Evolutionary conservation across 1,140 invertebrate species (phyloP).

Genomic region (Ephestia elutella): DNA sequence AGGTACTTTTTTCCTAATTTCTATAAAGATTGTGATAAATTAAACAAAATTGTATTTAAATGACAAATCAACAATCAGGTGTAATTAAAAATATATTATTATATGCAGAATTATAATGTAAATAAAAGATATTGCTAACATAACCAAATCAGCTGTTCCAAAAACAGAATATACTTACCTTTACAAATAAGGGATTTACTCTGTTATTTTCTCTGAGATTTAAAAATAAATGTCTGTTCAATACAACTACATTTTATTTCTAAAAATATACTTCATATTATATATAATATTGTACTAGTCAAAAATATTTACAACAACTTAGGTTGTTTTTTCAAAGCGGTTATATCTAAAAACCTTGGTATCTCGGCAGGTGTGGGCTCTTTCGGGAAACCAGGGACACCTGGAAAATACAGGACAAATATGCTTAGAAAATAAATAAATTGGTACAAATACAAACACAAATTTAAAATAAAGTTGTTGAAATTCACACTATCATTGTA

Average conservation of each 20-base stretch:
- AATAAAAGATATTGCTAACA: neutral
- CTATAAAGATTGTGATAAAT: constrained; percentile 7
- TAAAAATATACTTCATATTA: constrained; percentile 8
- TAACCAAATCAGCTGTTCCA: constrained; percentile 15
- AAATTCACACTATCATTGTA: no score
- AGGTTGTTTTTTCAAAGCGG: constrained; percentile 78
- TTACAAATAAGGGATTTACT: constrained; percentile 34
- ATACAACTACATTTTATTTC: constrained; percentile 43
- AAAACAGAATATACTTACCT: constrained; percentile 22
- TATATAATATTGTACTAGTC: constrained; percentile 13
- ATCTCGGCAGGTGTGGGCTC: constrained; percentile 42
- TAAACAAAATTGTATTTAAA: neutral
- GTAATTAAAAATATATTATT: neutral
- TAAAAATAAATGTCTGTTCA: constrained; percentile 72
- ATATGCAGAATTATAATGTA: neutral
- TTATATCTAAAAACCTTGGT: constrained; percentile 78
- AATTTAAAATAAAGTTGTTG: no score
- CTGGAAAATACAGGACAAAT: constrained; percentile 27
- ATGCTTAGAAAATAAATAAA: neutral
- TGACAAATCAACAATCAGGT: neutral
- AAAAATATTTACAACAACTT: constrained; percentile 74
- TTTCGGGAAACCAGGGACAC: constrained; percentile 19
- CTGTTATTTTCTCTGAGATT: constrained; percentile 67
- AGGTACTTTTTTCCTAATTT: constrained; percentile 1
- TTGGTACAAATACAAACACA: no score